Evolutionary conservation across 2,888 invertebrate genomes (phyloP).

Genomic region (Proisotoma minuta): DNA sequence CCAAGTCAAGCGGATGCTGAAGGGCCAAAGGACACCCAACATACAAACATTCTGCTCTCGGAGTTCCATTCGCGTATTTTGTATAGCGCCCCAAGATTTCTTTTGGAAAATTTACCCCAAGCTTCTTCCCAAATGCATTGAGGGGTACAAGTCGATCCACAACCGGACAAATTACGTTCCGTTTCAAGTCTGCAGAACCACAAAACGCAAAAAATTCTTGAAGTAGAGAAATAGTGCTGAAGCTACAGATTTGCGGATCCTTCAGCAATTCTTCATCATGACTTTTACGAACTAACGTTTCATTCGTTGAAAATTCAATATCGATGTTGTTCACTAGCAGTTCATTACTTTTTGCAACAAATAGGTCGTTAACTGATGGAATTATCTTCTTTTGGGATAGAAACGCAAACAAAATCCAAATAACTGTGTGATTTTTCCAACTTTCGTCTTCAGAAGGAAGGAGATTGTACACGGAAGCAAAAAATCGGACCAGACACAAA

Average conservation of each 20-base stretch:
- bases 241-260: conserved; percentile 16
- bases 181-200: conserved; percentile 11
- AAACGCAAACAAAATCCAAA: conserved; percentile 19
- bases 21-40: conserved; percentile 20
- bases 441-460: conserved; percentile 25
- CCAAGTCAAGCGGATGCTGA: conserved; percentile 27
- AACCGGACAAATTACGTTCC: conserved; percentile 19
- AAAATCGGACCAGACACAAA: conserved; percentile 14
- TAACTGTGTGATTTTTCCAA: conserved; percentile 22
- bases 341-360: conserved; percentile 6
- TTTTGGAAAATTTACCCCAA: conserved; percentile 12
- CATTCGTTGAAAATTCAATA: conserved; percentile 17
- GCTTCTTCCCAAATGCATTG: conserved; percentile 13
- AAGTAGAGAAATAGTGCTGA: conserved; percentile 18
- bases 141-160: conserved; percentile 26
- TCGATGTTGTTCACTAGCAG: conserved; percentile 19
- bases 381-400: conserved; percentile 20
- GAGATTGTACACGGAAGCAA: conserved; percentile 23
- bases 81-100: conserved; percentile 22
- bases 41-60: conserved; percentile 11
- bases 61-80: conserved; percentile 14
- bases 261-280: conserved; percentile 18
- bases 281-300: conserved; percentile 14
- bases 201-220: conserved; percentile 23
- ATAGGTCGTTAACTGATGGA: conserved; percentile 21